phyloP scores from a whole-genome alignment of 2,888 invertebrate genomes.

The Acleris sparsana region DNA sequence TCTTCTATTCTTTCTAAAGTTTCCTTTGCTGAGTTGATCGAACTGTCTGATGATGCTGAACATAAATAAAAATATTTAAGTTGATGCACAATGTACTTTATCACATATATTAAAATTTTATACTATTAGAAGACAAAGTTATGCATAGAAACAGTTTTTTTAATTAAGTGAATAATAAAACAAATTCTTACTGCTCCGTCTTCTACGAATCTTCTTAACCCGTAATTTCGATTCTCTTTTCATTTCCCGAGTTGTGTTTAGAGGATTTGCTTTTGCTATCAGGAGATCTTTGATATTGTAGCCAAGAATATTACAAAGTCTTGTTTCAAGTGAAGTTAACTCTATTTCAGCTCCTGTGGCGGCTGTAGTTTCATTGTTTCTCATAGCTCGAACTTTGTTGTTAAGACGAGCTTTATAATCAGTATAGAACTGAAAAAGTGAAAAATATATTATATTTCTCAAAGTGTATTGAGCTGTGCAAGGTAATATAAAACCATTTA shows the following conservation, averaged over 20 bases:
- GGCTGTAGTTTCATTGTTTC: constrained; percentile 34
- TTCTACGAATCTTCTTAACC: constrained; percentile 14
- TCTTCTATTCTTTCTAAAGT: constrained; percentile 33
- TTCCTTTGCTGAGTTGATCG: constrained; percentile 34
- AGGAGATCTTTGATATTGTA: constrained; percentile 33
- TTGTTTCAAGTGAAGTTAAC: constrained; percentile 28
- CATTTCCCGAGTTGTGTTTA: constrained; percentile 14
- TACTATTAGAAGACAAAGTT: too few relatives aligned
- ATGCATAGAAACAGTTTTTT: not conserved
- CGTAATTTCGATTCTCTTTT: constrained; percentile 20
- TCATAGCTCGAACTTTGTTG: constrained; percentile 34
- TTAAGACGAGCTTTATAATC: constrained; percentile 33
- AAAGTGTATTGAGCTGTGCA: too few relatives aligned
- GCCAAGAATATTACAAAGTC: constrained; percentile 30
- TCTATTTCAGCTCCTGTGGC: constrained; percentile 34
- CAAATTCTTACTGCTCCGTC: constrained; percentile 27
- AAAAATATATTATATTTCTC: not conserved
- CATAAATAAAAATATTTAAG: not conserved
- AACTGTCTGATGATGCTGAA: constrained; percentile 28
- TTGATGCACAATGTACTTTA: not conserved
- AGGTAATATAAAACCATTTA: too few relatives aligned
- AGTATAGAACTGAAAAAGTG: constrained; percentile 28
- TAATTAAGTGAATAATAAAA: not conserved
- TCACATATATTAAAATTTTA: too few relatives aligned
- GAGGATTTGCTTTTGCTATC: constrained; percentile 24